Conservation (phyloP, 2,888 invertebrate genomes). For the Xanthia togata region DNA sequence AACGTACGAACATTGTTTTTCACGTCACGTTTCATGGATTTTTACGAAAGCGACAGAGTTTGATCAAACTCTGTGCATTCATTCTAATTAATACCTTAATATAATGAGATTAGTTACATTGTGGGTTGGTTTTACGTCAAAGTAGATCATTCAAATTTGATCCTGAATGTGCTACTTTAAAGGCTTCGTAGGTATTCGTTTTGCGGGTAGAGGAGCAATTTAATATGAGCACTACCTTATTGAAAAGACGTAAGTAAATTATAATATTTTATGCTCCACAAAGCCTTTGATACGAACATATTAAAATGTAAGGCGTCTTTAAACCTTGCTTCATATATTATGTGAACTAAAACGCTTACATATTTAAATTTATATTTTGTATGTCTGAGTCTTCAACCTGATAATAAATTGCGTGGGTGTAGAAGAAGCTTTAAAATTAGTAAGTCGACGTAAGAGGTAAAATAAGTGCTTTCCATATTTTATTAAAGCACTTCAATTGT, state of each 20-base stretch:
- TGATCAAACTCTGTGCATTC: neutral
- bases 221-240: conserved; percentile 1
- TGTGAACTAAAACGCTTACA: conserved; percentile 1
- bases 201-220: neutral
- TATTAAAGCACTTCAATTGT: conserved; percentile 18
- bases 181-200: neutral
- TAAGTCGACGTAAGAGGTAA: neutral
- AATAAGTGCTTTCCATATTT: conserved; percentile 17
- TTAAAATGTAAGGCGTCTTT: conserved; percentile 31
- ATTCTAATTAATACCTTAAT: neutral
- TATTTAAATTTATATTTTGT: conserved; percentile 32
- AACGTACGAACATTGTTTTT: neutral
- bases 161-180: neutral
- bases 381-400: neutral
- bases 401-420: neutral
- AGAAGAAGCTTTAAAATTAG: neutral
- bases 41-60: neutral
- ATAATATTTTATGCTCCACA: conserved; percentile 34
- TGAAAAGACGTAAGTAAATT: conserved; percentile 34
- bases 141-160: neutral
- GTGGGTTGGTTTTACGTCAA: neutral
- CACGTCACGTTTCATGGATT: neutral
- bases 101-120: neutral
- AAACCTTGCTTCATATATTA: neutral
- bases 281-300: conserved; percentile 45